These are phyloP conservation scores for Tribolium castaneum DNA, from an alignment of 1,140 invertebrate species.

Conservation along the genomic window DNA sequence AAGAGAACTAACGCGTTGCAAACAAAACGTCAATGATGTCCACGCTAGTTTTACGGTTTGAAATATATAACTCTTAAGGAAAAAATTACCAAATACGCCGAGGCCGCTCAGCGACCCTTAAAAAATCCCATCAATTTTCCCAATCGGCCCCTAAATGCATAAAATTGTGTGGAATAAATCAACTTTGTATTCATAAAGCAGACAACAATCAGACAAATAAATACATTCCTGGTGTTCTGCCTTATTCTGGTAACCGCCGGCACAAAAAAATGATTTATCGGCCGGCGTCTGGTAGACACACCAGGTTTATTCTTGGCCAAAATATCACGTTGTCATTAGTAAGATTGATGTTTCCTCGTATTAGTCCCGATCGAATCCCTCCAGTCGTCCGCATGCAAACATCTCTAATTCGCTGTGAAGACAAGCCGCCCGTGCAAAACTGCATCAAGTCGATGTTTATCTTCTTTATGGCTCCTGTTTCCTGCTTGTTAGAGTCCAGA, in stretches of 20 bases:
- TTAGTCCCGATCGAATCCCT: background rate
- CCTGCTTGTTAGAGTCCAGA: background rate
- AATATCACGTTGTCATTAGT: slow-evolving; percentile 15
- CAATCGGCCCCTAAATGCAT: background rate
- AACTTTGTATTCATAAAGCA: background rate
- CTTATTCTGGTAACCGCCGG: background rate
- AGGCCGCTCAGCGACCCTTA: background rate
- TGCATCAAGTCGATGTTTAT: background rate
- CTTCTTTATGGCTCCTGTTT: slow-evolving; percentile 18
- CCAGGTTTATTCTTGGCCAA: background rate
- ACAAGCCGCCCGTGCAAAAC: slow-evolving; percentile 1
- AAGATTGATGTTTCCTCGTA: slow-evolving; percentile 13
- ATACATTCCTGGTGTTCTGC: background rate
- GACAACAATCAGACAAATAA: slow-evolving; percentile 21
- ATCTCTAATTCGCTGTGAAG: background rate
- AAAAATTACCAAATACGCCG: too few relatives aligned
- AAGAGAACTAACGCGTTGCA: background rate
- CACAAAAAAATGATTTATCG: slow-evolving; percentile 10
- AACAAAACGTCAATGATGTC: too few relatives aligned
- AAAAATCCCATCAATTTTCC: background rate
- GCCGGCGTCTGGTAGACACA: background rate
- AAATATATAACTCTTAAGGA: too few relatives aligned
- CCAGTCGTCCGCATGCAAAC: slow-evolving; percentile 5
- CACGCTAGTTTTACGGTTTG: too few relatives aligned
- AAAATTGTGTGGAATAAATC: slow-evolving; percentile 6